phyloP scores from a whole-genome alignment of 1,140 invertebrate genomes.

The Drosophila littoralis region DNA sequence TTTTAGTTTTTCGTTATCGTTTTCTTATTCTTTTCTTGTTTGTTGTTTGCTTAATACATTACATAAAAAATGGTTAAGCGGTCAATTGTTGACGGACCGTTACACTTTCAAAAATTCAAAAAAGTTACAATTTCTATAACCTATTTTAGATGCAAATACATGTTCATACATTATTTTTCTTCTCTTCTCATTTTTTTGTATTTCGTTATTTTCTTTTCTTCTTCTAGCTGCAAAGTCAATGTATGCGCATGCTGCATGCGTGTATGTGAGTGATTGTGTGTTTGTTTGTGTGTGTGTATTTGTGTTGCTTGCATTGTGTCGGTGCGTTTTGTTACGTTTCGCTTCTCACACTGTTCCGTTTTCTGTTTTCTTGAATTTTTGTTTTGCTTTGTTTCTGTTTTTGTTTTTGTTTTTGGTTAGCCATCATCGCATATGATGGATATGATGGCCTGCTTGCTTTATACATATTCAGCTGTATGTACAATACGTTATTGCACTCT shows the following conservation, averaged over 20 bases:
- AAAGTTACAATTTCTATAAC: slow-evolving; percentile 36
- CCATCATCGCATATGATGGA: not conserved
- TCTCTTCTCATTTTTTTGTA: not conserved
- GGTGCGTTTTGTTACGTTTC: slow-evolving; percentile 40
- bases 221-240: slow-evolving; percentile 39
- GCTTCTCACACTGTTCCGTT: slow-evolving; percentile 38
- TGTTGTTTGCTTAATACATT: slow-evolving; percentile 55
- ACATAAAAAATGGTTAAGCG: slow-evolving; percentile 42
- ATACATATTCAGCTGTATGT: slow-evolving; percentile 27
- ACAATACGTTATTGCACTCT: slow-evolving; percentile 42
- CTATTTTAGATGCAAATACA: slow-evolving; percentile 46
- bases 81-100: slow-evolving; percentile 17
- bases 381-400: not conserved
- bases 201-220: not conserved
- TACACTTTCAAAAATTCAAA: slow-evolving; percentile 38
- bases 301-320: slow-evolving; percentile 1
- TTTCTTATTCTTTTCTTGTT: slow-evolving; percentile 5
- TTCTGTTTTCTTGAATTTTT: not conserved
- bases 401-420: slow-evolving; percentile 3
- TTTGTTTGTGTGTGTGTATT: not conserved
- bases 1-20: slow-evolving; percentile 4
- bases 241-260: slow-evolving; percentile 26
- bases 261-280: slow-evolving; percentile 4
- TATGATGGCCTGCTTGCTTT: slow-evolving; percentile 8
- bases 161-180: slow-evolving; percentile 7